phyloP scores from a whole-genome alignment of 30 jellyfish, hydroid and myxozoan species.

The Aurelia sp. region DNA sequence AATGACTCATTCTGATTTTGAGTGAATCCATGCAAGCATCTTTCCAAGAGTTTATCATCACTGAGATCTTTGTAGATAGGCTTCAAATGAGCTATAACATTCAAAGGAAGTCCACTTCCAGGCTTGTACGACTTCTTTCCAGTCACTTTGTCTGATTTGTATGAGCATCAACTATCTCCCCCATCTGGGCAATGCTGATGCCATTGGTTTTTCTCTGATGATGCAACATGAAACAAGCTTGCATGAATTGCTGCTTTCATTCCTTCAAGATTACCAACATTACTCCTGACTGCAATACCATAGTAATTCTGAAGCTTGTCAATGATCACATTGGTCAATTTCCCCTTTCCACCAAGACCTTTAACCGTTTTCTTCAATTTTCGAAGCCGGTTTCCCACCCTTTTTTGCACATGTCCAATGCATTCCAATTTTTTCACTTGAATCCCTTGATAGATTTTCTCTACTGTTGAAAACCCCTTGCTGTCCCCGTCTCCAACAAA shows the following conservation, averaged over 20 bases:
- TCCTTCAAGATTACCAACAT: too few species aligned
- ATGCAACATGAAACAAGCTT: too few species aligned
- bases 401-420: neutral
- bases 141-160: constrained; percentile 6
- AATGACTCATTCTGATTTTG: constrained; percentile 49
- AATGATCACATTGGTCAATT: constrained; percentile 33
- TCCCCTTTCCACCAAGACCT: constrained; percentile 48
- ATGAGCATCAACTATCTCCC: constrained; percentile 24
- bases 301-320: constrained; percentile 1
- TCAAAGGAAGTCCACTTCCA: constrained; percentile 10
- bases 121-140: constrained; percentile 14
- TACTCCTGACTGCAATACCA: too few species aligned
- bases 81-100: neutral
- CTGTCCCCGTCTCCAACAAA: constrained; percentile 55
- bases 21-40: constrained; percentile 41
- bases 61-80: constrained; percentile 9
- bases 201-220: too few species aligned
- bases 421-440: constrained; percentile 35
- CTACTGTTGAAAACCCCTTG: constrained; percentile 35
- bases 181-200: too few species aligned
- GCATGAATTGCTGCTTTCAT: too few species aligned
- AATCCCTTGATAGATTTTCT: neutral
- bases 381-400: constrained; percentile 40
- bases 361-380: constrained; percentile 38
- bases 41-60: constrained; percentile 17